Evolutionary conservation across 1,140 invertebrate species (phyloP).

Genomic region (Drosophila kikkawai): DNA sequence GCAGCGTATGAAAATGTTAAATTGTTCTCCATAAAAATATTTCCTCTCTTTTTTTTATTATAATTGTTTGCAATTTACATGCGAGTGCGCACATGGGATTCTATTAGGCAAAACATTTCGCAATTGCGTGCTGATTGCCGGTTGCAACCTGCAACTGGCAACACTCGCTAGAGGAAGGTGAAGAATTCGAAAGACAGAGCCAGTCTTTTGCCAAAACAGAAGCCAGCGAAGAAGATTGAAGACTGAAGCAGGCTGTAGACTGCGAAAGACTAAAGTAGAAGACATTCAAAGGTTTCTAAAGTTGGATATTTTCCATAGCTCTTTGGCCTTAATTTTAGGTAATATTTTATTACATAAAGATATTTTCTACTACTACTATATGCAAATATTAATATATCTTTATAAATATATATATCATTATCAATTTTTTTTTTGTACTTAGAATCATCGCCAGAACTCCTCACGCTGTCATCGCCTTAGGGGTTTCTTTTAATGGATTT

Average conservation of each 20-base stretch:
- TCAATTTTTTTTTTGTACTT: not conserved
- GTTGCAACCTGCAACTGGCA: slow-evolving; percentile 32
- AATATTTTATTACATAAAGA: not conserved
- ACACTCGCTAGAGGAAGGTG: not conserved
- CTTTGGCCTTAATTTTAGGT: not conserved
- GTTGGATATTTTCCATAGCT: not conserved
- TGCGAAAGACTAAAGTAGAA: no score
- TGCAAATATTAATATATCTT: no score
- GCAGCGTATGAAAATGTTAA: slow-evolving; percentile 40
- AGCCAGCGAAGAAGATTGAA: not conserved
- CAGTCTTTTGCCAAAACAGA: not conserved
- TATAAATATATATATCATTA: not conserved
- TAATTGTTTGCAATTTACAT: slow-evolving; percentile 74
- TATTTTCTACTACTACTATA: not conserved
- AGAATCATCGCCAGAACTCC: not conserved
- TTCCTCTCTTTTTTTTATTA: slow-evolving; percentile 10
- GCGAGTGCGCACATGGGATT: slow-evolving; percentile 75
- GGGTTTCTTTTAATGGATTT: not conserved
- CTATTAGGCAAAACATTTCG: slow-evolving; percentile 80
- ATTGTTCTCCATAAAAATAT: slow-evolving; percentile 47
- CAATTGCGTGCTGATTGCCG: slow-evolving; percentile 80
- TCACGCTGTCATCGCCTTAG: slow-evolving; percentile 2
- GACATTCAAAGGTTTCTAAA: not conserved
- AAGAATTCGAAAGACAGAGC: slow-evolving; percentile 3
- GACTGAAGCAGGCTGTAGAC: not conserved